phyloP scores from a whole-genome alignment of 2,797 vertebrate species.

The Etheostoma nigrum region DNA sequence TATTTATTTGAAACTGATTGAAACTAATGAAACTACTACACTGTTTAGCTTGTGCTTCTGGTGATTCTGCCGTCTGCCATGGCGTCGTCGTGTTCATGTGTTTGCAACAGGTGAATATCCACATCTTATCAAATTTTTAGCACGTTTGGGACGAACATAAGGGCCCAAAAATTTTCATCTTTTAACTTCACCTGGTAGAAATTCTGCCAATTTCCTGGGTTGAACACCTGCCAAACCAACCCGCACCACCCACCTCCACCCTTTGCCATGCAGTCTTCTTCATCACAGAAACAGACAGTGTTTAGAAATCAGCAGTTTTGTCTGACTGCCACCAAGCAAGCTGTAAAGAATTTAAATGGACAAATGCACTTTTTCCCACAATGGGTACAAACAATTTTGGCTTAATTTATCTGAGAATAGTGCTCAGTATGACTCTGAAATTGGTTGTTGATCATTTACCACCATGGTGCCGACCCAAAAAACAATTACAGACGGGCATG shows the following conservation, averaged over 20 bases:
- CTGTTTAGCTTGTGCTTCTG: no score
- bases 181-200: conserved; percentile 46
- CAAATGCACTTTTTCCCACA: conserved; percentile 31
- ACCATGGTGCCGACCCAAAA: conserved; percentile 29
- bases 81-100: no score
- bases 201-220: conserved; percentile 36
- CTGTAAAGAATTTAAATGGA: conserved; percentile 15
- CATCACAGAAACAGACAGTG: conserved; percentile 14
- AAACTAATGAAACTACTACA: no score
- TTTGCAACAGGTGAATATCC: no score
- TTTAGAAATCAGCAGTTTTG: conserved; percentile 26
- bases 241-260: neutral
- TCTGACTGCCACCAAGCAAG: conserved; percentile 9
- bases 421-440: conserved; percentile 62
- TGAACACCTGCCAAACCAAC: conserved; percentile 20
- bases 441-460: conserved; percentile 66
- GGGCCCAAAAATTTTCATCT: conserved; percentile 10
- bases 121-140: neutral
- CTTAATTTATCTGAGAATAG: conserved; percentile 46
- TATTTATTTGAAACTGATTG: no score
- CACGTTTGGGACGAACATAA: neutral
- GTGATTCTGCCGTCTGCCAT: no score
- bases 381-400: conserved; percentile 51
- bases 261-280: conserved; percentile 4
- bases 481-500: conserved; percentile 44